These are phyloP conservation scores for Drosophila algonquin DNA, from an alignment of 2,888 invertebrate genomes.

Conservation along the genomic window DNA sequence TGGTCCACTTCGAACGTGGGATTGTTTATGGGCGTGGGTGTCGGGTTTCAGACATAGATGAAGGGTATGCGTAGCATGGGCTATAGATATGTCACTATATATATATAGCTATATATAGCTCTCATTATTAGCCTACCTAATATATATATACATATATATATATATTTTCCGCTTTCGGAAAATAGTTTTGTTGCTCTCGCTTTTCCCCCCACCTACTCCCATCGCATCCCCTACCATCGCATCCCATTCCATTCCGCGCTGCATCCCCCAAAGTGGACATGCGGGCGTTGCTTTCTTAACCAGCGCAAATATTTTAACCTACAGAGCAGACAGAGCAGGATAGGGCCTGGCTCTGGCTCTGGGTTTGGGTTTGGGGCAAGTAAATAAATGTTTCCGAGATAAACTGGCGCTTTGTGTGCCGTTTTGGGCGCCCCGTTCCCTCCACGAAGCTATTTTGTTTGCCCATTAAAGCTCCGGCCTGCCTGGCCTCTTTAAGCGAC, in stretches of 20 bases:
- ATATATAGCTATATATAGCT: too few relatives aligned
- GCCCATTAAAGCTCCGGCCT: slow-evolving; percentile 22
- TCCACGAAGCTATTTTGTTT: not conserved
- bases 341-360: not conserved
- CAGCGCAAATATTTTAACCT: slow-evolving; percentile 73
- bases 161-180: slow-evolving; percentile 15
- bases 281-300: slow-evolving; percentile 69
- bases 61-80: too few relatives aligned
- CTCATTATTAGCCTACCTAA: too few relatives aligned
- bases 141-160: too few relatives aligned
- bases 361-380: slow-evolving; percentile 35
- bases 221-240: not conserved
- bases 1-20: too few relatives aligned
- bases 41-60: too few relatives aligned
- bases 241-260: not conserved
- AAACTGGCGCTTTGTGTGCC: slow-evolving; percentile 72
- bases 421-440: slow-evolving; percentile 27
- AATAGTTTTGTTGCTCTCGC: slow-evolving; percentile 46
- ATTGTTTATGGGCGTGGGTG: too few relatives aligned
- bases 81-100: too few relatives aligned
- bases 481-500: slow-evolving; percentile 28
- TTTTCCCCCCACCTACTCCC: not conserved
- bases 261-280: slow-evolving; percentile 47
- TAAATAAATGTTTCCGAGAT: slow-evolving; percentile 75
- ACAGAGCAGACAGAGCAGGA: slow-evolving; percentile 28